Evolutionary conservation across 2,888 invertebrate species (phyloP), one percentile per base, ranked within the genome.

Genomic region (Ormyrus thymus): DNA sequence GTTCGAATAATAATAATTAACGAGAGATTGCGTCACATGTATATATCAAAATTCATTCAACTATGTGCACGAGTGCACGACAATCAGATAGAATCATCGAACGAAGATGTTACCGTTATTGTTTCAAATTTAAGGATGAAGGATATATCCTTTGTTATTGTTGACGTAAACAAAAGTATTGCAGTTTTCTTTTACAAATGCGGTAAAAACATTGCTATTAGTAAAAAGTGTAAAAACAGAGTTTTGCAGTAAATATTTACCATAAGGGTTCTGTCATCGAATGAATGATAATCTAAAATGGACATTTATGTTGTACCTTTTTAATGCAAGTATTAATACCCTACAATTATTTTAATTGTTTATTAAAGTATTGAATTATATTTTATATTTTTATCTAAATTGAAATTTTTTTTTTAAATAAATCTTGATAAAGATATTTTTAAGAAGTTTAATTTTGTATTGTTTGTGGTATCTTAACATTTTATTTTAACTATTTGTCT

Each of bases 1-100:
- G 87, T 88, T 87, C 81, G 85, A 86, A 83, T 73, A 84, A 83
- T 73, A 81, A 78, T 83, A 83, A 82, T 77, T 79, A 56, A 79
- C 61, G 7, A n/a, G 10, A 13, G 45, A 61, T 71, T 65, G 59
- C 48, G 71, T 48, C 11, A 55, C 9, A 70, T 78, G 78, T 78
- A 78, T 74, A 78, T 78, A 78, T 46, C 58, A 58, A 43, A 70
- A 15, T 59, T 51, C 48, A 65, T 74, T 62, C n/a, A 65, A 71
- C 75, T 68, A 61, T 76, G 75, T 79, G 75, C 79, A 72, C 68
- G 61, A n/a, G 62, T 75, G 70, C 75, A 79, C 71, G 79, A 75
- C 75, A 79, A 79, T 79, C 79, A 79, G 64, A 69, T 70, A 76
- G 50, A 64, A 80, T 76, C 72, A 76, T 80, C 69, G 29, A 73